phyloP scores from a whole-genome alignment of 2,797 vertebrate species.

The Mionectes olivaceus region DNA sequence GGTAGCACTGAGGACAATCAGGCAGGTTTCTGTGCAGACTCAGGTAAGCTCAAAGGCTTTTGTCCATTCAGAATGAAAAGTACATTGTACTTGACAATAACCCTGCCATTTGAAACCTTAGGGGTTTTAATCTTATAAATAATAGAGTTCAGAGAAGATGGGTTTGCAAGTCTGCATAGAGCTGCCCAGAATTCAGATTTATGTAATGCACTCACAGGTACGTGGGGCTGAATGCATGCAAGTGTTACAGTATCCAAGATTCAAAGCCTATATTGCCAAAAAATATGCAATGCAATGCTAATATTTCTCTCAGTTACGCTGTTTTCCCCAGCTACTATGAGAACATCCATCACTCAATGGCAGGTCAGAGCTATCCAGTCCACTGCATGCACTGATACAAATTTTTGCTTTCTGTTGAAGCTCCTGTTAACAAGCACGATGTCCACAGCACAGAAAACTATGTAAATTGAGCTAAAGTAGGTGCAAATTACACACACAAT shows the following conservation, averaged over 20 bases:
- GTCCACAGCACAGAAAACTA: neutral
- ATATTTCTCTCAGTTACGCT: constrained; percentile 58
- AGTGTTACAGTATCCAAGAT: neutral
- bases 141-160: constrained; percentile 65
- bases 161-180: constrained; percentile 47
- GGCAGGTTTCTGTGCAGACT: constrained; percentile 27
- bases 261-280: constrained; percentile 50
- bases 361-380: constrained; percentile 48
- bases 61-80: constrained; percentile 62
- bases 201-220: constrained; percentile 39
- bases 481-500: neutral
- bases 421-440: neutral
- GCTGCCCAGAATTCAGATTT: constrained; percentile 75
- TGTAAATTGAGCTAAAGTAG: neutral
- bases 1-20: constrained; percentile 4
- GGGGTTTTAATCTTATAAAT: constrained; percentile 71
- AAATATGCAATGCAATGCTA: constrained; percentile 60
- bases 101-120: constrained; percentile 72
- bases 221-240: constrained; percentile 20
- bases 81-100: constrained; percentile 73
- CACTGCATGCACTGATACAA: neutral
- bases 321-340: constrained; percentile 33
- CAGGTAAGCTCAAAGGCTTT: constrained; percentile 61
- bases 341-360: constrained; percentile 60
- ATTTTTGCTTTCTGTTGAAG: constrained; percentile 21